These are phyloP conservation scores for Macropodus opercularis DNA, from an alignment of 2,797 vertebrate genomes.

Conservation along the genomic window DNA sequence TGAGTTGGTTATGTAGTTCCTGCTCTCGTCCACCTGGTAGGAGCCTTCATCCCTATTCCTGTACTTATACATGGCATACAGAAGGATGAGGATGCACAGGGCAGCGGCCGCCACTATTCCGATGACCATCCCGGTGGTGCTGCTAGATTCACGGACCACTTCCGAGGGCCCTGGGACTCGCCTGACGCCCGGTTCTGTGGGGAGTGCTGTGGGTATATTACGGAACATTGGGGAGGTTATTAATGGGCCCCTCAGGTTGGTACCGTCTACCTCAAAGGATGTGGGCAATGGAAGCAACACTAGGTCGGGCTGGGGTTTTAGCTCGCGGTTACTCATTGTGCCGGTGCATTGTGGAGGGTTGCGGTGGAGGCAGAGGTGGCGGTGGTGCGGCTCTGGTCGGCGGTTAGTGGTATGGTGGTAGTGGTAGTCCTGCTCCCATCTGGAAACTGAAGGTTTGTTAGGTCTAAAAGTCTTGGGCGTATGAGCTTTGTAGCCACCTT, in stretches of 20 bases:
- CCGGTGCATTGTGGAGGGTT: constrained; percentile 87
- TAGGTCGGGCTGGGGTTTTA: constrained; percentile 97
- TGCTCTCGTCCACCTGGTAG: constrained; percentile 99
- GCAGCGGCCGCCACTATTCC: constrained; percentile 99
- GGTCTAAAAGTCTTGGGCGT: constrained; percentile 98
- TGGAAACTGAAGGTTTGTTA: constrained; percentile 97
- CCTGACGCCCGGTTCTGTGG: constrained; percentile 99
- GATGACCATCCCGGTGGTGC: constrained; percentile 99
- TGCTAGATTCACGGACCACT: constrained; percentile 99
- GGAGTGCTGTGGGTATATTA: constrained; percentile 99
- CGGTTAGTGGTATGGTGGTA: constrained; percentile 92
- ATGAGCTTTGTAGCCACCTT: constrained; percentile 99
- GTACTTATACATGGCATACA: constrained; percentile 99
- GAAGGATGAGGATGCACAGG: constrained; percentile 99
- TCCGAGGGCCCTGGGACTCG: constrained; percentile 99
- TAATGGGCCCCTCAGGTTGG: constrained; percentile 97
- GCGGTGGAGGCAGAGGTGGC: constrained; percentile 91
- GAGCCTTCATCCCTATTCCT: constrained; percentile 99
- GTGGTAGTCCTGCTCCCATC: constrained; percentile 96
- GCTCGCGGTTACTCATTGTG: constrained; percentile 98
- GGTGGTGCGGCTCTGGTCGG: constrained; percentile 98
- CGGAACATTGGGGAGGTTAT: constrained; percentile 99
- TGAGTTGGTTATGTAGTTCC: constrained; percentile 99
- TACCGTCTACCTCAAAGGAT: constrained; percentile 99
- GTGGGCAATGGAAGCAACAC: constrained; percentile 98